phyloP scores from a whole-genome alignment of 1,140 invertebrate species.

The Anoplolepis gracilipes region DNA sequence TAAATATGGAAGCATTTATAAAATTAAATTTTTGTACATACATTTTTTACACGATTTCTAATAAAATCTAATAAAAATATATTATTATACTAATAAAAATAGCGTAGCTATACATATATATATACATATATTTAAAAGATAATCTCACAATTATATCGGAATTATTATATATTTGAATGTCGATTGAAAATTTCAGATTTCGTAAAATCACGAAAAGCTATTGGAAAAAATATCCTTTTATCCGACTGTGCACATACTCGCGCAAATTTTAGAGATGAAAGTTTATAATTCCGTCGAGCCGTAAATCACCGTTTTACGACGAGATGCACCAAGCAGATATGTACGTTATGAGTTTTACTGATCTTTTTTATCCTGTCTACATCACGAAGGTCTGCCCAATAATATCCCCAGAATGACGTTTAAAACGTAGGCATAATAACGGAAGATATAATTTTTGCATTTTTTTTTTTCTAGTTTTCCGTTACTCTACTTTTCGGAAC shows the following conservation, averaged over 20 bases:
- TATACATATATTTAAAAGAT: background rate
- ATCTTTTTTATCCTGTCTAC: slow-evolving; percentile 33
- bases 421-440: slow-evolving; percentile 29
- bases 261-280: slow-evolving; percentile 36
- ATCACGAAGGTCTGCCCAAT: slow-evolving; percentile 35
- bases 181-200: slow-evolving; percentile 13
- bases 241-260: background rate
- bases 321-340: slow-evolving; percentile 30
- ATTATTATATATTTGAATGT: background rate
- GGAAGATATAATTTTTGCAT: slow-evolving; percentile 16
- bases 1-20: background rate
- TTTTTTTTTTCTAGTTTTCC: background rate
- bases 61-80: too few species aligned
- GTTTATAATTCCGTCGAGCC: slow-evolving; percentile 51
- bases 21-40: background rate
- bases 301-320: slow-evolving; percentile 62
- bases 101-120: too few species aligned
- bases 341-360: slow-evolving; percentile 11
- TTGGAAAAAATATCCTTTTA: slow-evolving; percentile 32
- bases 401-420: slow-evolving; percentile 34
- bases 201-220: background rate
- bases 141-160: background rate
- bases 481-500: background rate
- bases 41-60: background rate
- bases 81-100: background rate